Percentiles rank a stretch among this genome's conserved stretches.
Conservation (phyloP, 2,888 invertebrate species). For the Gisinianus flammeolus region DNA sequence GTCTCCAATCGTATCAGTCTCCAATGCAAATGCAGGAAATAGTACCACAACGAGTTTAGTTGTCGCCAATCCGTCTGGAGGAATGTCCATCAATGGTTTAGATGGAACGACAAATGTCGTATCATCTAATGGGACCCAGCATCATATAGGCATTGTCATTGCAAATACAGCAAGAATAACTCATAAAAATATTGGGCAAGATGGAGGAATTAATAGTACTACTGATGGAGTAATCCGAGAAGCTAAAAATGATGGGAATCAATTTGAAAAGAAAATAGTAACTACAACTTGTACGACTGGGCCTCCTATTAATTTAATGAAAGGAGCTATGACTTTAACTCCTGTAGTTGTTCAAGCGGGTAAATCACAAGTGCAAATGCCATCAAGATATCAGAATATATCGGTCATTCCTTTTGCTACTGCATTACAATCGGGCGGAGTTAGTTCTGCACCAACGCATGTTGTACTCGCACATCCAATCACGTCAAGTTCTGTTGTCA, state of each 20-base stretch:
- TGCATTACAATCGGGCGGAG: conserved; percentile 36
- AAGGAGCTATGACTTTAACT: conserved; percentile 55
- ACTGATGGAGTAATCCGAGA: conserved; percentile 16
- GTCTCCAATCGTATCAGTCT: conserved; percentile 67
- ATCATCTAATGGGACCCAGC: conserved; percentile 37
- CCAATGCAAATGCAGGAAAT: conserved; percentile 58
- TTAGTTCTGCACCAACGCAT: conserved; percentile 36
- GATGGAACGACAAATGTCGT: conserved; percentile 1
- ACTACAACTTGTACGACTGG: conserved; percentile 28
- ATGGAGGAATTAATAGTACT: neutral
- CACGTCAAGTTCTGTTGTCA: conserved; percentile 41
- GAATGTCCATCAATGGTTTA: conserved; percentile 44
- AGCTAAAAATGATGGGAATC: conserved; percentile 5
- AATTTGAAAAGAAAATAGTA: conserved; percentile 19
- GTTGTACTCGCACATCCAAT: conserved; percentile 54
- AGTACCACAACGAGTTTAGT: conserved; percentile 46
- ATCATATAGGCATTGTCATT: conserved; percentile 54
- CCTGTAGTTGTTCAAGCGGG: conserved; percentile 53
- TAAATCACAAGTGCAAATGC: conserved; percentile 49
- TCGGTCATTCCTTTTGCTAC: conserved; percentile 50
- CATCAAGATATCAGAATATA: conserved; percentile 47
- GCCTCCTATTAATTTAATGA: conserved; percentile 53
- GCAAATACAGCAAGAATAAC: conserved; percentile 44
- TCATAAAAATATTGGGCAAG: neutral
- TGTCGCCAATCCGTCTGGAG: conserved; percentile 74